These are phyloP conservation scores for Cetoscarus ocellatus DNA, from an alignment of 2,797 vertebrate species.

Conservation along the genomic window DNA sequence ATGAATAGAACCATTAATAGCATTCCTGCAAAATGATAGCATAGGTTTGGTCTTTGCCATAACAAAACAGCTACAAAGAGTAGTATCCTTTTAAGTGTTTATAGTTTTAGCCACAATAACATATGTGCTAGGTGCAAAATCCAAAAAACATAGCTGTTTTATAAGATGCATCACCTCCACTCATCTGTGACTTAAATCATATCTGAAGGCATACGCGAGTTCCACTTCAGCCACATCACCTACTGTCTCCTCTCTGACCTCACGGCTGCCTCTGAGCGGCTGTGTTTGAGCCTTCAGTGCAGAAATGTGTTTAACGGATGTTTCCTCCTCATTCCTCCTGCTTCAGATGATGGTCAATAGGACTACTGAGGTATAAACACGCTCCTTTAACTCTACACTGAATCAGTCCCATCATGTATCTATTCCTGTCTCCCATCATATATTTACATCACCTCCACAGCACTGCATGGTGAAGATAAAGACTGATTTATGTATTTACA, in stretches of 20 bases:
- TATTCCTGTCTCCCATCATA: constrained; percentile 20
- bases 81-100: no score
- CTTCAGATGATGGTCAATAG: constrained; percentile 99
- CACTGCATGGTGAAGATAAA: constrained; percentile 46
- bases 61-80: no score
- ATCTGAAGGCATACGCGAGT: no score
- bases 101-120: no score
- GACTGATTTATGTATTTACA: constrained; percentile 12
- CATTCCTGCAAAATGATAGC: no score
- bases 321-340: constrained; percentile 88
- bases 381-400: constrained; percentile 58
- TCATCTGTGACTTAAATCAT: no score
- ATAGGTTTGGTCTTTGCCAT: no score
- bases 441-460: constrained; percentile 25
- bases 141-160: no score
- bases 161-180: no score
- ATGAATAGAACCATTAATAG: no score
- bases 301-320: constrained; percentile 66
- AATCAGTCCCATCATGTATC: constrained; percentile 33
- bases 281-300: constrained; percentile 2
- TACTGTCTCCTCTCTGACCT: constrained; percentile 15
- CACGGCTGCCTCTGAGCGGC: constrained; percentile 15
- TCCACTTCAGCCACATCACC: constrained; percentile 49
- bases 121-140: no score
- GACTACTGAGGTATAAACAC: constrained; percentile 97